These are phyloP conservation scores for Tetramorium bicarinatum DNA, from an alignment of 2,888 invertebrate species.

Conservation along the genomic window DNA sequence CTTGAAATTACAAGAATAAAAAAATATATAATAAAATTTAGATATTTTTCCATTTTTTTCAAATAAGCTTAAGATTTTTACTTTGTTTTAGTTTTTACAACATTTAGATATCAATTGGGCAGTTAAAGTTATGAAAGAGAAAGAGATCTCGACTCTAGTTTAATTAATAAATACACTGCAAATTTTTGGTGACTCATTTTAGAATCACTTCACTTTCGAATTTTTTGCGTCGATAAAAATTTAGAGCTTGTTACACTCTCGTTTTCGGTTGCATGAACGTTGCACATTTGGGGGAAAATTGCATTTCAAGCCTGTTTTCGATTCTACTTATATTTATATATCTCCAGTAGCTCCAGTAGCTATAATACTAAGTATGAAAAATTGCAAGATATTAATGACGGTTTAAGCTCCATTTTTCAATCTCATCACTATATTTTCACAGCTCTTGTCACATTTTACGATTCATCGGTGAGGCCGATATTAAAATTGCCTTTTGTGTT, in stretches of 20 bases:
- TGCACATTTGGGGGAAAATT: constrained; percentile 59
- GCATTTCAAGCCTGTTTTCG: constrained; percentile 52
- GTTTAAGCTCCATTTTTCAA: constrained; percentile 1
- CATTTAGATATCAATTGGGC: neutral
- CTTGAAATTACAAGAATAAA: neutral
- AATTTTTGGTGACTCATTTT: constrained; percentile 8
- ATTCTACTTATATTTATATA: constrained; percentile 34
- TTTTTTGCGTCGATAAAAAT: neutral
- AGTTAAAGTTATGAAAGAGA: neutral
- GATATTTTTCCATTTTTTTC: neutral
- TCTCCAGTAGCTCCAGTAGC: neutral
- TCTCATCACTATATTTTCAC: constrained; percentile 19
- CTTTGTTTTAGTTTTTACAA: neutral
- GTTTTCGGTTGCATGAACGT: constrained; percentile 65
- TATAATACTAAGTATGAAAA: constrained; percentile 30
- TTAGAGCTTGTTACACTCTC: constrained; percentile 67
- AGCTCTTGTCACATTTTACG: constrained; percentile 19
- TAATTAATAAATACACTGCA: neutral
- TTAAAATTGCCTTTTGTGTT: constrained; percentile 34
- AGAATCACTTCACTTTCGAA: neutral
- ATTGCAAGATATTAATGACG: constrained; percentile 16
- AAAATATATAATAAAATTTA: neutral
- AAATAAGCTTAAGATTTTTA: neutral
- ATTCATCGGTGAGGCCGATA: constrained; percentile 4
- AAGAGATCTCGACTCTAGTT: neutral